phyloP scores from a whole-genome alignment of 2,888 invertebrate species.

The Drosophila diplacantha region DNA sequence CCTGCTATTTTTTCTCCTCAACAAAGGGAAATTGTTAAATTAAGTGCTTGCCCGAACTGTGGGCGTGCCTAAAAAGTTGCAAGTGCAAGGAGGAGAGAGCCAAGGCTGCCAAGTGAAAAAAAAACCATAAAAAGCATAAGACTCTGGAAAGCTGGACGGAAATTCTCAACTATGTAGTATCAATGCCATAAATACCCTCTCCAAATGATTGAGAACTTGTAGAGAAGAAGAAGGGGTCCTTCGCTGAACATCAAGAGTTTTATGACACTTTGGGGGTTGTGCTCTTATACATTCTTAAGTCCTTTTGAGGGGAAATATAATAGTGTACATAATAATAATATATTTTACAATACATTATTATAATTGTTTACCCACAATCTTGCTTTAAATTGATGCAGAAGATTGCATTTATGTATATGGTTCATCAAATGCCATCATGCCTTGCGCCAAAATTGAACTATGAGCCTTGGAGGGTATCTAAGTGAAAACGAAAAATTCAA shows the following conservation, averaged over 20 bases:
- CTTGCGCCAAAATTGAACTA: background rate
- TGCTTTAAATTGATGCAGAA: background rate
- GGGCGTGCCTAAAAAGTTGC: constrained; percentile 44
- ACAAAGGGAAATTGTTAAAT: constrained; percentile 69
- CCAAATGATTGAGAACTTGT: too few species aligned
- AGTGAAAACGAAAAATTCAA: constrained; percentile 1
- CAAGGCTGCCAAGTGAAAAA: background rate
- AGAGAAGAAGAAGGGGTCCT: background rate
- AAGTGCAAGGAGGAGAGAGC: constrained; percentile 45
- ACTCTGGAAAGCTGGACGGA: background rate
- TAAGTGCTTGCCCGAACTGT: constrained; percentile 57
- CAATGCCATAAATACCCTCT: constrained; percentile 24
- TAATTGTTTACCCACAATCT: background rate
- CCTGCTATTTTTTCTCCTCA: constrained; percentile 8
- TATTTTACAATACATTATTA: background rate
- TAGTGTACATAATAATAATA: too few species aligned
- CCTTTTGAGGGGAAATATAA: background rate
- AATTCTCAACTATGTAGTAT: constrained; percentile 11
- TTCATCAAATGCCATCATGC: background rate
- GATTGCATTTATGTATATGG: background rate
- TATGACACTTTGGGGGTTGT: background rate
- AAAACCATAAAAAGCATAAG: constrained; percentile 12
- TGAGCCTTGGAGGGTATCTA: constrained; percentile 8
- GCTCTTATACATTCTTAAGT: rapidly evolving
- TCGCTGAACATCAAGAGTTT: background rate